phyloP scores from a whole-genome alignment of 2,888 invertebrate species.

The Chouioia cunea region DNA sequence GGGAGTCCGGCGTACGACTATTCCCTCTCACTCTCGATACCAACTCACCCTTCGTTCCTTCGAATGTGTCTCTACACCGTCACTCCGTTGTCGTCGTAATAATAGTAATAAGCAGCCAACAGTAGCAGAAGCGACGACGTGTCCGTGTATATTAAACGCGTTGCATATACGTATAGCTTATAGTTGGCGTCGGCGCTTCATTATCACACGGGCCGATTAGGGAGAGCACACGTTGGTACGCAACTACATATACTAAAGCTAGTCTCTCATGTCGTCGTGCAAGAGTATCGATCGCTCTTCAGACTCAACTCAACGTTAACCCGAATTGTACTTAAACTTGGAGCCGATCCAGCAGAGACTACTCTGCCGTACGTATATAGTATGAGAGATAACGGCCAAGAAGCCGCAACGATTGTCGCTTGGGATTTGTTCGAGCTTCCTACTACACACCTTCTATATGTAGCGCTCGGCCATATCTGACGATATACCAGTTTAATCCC shows the following conservation, averaged over 20 bases:
- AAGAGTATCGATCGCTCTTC: conserved; percentile 30
- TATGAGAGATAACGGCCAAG: conserved; percentile 32
- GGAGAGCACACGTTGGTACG: not conserved
- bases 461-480: no score
- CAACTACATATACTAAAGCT: no score
- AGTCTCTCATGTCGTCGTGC: not conserved
- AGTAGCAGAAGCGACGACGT: not conserved
- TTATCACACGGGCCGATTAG: conserved; percentile 16
- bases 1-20: not conserved
- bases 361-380: conserved; percentile 1
- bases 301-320: conserved; percentile 23
- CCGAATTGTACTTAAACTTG: conserved; percentile 31
- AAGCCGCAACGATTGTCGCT: conserved; percentile 12
- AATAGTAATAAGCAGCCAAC: conserved; percentile 6
- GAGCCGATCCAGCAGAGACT: conserved; percentile 21
- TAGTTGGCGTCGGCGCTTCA: conserved; percentile 14
- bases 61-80: no score
- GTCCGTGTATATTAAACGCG: conserved; percentile 17
- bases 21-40: no score
- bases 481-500: no score
- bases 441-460: no score
- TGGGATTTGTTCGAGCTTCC: conserved; percentile 27
- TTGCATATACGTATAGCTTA: not conserved
- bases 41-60: not conserved
- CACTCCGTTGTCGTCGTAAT: no score